Evolutionary conservation across 2,797 vertebrate genomes (phyloP).

Genomic region (Myripristis murdjan): DNA sequence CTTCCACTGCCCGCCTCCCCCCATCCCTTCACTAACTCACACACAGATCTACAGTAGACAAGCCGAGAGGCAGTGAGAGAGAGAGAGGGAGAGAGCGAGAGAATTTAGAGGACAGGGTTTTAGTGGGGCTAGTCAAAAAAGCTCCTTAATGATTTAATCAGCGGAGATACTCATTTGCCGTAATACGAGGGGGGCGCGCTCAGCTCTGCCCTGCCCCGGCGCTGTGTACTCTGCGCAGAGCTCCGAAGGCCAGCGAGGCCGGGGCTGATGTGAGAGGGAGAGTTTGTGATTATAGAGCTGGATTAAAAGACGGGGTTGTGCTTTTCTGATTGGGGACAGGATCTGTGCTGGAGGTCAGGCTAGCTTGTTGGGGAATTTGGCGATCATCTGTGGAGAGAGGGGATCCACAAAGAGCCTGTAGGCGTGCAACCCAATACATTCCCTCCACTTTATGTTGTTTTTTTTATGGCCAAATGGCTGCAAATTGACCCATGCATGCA

Average conservation of each 20-base stretch:
- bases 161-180: conserved; percentile 79
- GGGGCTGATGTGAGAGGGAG: conserved; percentile 49
- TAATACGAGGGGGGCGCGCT: conserved; percentile 62
- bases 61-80: not conserved
- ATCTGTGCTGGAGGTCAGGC: conserved; percentile 71
- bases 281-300: conserved; percentile 79
- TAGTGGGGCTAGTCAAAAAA: conserved; percentile 69
- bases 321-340: conserved; percentile 80
- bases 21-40: conserved; percentile 57
- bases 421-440: conserved; percentile 49
- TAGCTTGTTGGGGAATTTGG: conserved; percentile 58
- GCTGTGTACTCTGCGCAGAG: conserved; percentile 34
- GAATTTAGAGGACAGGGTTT: conserved; percentile 76
- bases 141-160: conserved; percentile 87
- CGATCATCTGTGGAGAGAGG: conserved; percentile 69
- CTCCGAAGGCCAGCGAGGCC: conserved; percentile 40
- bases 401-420: no score
- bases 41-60: conserved; percentile 41
- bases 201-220: conserved; percentile 32
- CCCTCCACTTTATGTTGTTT: not conserved
- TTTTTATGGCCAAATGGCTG: not conserved
- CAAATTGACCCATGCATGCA: not conserved
- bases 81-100: conserved; percentile 28
- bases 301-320: conserved; percentile 82
- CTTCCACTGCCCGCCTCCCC: conserved; percentile 43